A percentile compares a stretch with the other conserved stretches of the same genome.
Conservation (phyloP, 2,797 vertebrate species). For the Moxostoma hubbsi region DNA sequence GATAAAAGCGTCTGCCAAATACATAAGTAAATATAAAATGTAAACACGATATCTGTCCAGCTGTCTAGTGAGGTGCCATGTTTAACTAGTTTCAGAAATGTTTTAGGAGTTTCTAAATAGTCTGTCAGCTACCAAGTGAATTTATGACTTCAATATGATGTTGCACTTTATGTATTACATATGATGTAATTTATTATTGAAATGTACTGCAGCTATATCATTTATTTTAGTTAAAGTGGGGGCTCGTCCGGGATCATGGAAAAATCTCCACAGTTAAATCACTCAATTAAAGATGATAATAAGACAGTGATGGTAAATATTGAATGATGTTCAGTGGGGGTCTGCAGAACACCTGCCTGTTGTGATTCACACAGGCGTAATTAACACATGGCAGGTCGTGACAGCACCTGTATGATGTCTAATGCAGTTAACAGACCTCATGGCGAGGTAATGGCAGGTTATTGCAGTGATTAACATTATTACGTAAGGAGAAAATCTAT, state of each 20-base stretch:
- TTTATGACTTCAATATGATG: conserved; percentile 14
- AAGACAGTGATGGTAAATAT: background rate
- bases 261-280: background rate
- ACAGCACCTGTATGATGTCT: background rate
- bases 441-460: too few species aligned
- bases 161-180: background rate
- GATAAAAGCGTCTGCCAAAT: too few species aligned
- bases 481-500: too few species aligned
- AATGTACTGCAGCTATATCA: too few species aligned
- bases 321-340: background rate
- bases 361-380: background rate
- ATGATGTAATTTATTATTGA: too few species aligned
- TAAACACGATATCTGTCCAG: background rate
- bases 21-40: too few species aligned
- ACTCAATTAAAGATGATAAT: background rate
- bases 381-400: background rate
- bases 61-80: background rate
- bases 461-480: too few species aligned
- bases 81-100: background rate
- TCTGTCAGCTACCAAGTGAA: conserved; percentile 19
- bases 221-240: too few species aligned
- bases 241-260: too few species aligned
- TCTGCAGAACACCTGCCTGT: conserved; percentile 4
- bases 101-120: conserved; percentile 40
- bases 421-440: too few species aligned